These are phyloP conservation scores for Formica aserva DNA, from an alignment of 2,888 invertebrate genomes.

Conservation along the genomic window DNA sequence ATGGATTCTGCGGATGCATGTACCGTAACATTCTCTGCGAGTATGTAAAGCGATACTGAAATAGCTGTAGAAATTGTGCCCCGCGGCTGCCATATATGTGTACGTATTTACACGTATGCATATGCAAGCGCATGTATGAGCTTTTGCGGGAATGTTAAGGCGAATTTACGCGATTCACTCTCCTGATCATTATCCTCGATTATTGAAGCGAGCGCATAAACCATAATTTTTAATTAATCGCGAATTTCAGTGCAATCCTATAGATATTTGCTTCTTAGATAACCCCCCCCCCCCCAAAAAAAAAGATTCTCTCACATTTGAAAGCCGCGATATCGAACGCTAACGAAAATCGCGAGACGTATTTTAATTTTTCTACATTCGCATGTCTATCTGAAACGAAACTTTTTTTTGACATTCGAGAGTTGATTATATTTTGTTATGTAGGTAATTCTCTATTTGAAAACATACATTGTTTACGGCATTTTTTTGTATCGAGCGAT, in stretches of 20 bases:
- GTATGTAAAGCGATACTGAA: constrained; percentile 57
- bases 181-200: background rate
- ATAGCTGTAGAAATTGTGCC: constrained; percentile 56
- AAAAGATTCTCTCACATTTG: background rate
- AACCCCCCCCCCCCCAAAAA: background rate
- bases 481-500: background rate
- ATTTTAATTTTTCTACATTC: background rate
- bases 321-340: background rate
- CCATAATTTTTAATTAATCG: background rate
- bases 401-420: background rate
- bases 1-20: constrained; percentile 46
- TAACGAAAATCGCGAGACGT: background rate
- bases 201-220: constrained; percentile 2
- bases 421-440: background rate
- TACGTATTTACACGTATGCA: constrained; percentile 40
- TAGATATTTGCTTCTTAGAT: background rate
- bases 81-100: constrained; percentile 33
- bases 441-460: background rate
- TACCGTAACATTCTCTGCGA: constrained; percentile 29
- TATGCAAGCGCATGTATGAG: constrained; percentile 37
- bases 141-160: constrained; percentile 38
- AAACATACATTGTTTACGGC: background rate
- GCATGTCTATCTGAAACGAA: background rate
- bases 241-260: background rate
- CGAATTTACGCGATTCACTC: constrained; percentile 13